These are phyloP conservation scores for Drepana arcuata DNA, from an alignment of 1,140 invertebrate species.

Conservation along the genomic window DNA sequence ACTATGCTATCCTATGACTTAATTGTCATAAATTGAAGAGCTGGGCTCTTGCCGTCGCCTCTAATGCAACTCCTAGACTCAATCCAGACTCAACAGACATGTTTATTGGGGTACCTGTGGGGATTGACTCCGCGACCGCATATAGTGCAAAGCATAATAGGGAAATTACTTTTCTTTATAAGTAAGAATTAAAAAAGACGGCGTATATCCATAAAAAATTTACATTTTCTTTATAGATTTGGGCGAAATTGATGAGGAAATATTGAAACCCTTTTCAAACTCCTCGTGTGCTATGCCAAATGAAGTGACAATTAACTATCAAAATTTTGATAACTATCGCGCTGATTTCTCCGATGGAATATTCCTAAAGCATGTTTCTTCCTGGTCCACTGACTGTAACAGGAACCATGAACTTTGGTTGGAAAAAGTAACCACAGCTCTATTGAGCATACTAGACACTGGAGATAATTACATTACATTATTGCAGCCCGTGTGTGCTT, in stretches of 20 bases:
- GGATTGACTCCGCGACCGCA: no score
- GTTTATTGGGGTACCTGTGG: no score
- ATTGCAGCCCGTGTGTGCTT: slow-evolving; percentile 23
- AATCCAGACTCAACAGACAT: no score
- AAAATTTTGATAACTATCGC: slow-evolving; percentile 15
- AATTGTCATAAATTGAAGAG: no score
- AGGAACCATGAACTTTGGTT: slow-evolving; percentile 28
- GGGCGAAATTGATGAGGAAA: slow-evolving; percentile 24
- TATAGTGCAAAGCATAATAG: no score
- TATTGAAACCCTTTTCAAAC: slow-evolving; percentile 40
- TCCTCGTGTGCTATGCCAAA: background rate
- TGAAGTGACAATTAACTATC: slow-evolving; percentile 18
- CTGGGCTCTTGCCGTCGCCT: no score
- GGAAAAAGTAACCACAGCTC: slow-evolving; percentile 15
- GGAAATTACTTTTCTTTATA: no score
- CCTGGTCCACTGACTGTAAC: slow-evolving; percentile 3
- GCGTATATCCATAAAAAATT: no score
- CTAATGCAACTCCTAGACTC: no score
- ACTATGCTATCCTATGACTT: no score
- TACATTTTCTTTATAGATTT: slow-evolving; percentile 38
- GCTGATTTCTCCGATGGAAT: slow-evolving; percentile 6
- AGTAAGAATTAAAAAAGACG: no score
- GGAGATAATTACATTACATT: slow-evolving; percentile 14
- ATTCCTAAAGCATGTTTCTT: slow-evolving; percentile 8
- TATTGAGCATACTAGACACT: slow-evolving; percentile 20